Conservation (phyloP, 2,888 invertebrate genomes). For the Callinectes sapidus region DNA sequence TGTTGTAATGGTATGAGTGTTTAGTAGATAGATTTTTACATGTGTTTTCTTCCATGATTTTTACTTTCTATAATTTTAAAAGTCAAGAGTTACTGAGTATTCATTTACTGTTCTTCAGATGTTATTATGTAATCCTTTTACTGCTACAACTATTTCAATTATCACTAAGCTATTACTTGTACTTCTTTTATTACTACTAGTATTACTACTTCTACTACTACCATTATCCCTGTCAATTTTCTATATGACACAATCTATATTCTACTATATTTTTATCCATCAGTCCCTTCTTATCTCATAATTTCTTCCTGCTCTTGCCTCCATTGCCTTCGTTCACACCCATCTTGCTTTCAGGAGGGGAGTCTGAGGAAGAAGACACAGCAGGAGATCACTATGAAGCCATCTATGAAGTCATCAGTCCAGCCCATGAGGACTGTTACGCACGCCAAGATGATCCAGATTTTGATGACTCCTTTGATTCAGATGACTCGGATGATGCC, state of each 20-base stretch:
- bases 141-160: neutral
- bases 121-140: neutral
- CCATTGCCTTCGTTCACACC: neutral
- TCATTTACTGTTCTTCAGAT: neutral
- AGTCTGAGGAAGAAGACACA: slow-evolving; percentile 68
- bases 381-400: slow-evolving; percentile 71
- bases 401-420: slow-evolving; percentile 71
- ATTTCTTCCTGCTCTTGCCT: neutral
- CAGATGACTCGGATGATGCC: slow-evolving; percentile 71
- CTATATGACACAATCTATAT: neutral
- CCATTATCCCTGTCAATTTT: too few species aligned
- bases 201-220: too few species aligned
- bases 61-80: neutral
- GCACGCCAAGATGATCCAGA: slow-evolving; percentile 53
- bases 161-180: neutral
- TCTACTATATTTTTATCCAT: neutral
- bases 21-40: neutral
- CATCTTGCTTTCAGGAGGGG: slow-evolving; percentile 44
- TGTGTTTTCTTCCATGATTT: neutral
- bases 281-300: neutral
- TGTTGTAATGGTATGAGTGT: neutral
- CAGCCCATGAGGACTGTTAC: slow-evolving; percentile 56
- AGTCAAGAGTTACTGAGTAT: too few species aligned
- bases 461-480: slow-evolving; percentile 72
- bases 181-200: neutral